Evolutionary conservation across 1,140 invertebrate genomes (phyloP), one percentile per base, ranked within the genome.

Genomic region (Cataglyphis hispanica): DNA sequence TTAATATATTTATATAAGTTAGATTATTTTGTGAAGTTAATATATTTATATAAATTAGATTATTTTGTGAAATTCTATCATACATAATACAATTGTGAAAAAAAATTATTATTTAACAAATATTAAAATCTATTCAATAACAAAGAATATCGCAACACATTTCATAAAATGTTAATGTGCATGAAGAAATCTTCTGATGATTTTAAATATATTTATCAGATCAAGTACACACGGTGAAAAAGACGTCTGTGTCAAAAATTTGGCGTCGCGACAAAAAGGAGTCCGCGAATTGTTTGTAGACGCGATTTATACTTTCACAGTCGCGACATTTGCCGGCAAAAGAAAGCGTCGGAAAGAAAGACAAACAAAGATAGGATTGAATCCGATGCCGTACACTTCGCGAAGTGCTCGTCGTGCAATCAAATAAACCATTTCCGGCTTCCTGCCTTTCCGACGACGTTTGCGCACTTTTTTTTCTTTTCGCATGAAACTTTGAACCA

Each of bases 391-490:
- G 27, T 22, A 43, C 40, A 66, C 60, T 61, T 50, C 27, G 40
- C 60, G 2, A 78, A 78, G 75, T 78, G 75, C 40, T 50, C 13
- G 75, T 10, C 60, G 25, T 31, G 31, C 25, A 78, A 66, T 78
- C 27, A 78, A 78, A 78, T 60, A 78, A 66, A 78, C 40, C 40
- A 22, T 66, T 66, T 37, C 58, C n/a, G 63, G 63, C 60, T 50
- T 66, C 60, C 27, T 27, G 75, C 31, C 27, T 66, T 64, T 19
- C 2, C 4, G 11, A 11, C 25, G 22, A 60, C 16, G 74, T 76
- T 37, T 64, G 40, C 13, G 40, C 13, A 34, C 60, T 46, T 78
- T 66, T 78, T 78, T 34, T 40, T 46, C 66, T 66, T 78, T 78
- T 34, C 40, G 11, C 37, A 19, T n/a, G 1, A 31, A 78, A 66